Conservation (phyloP, 2,888 invertebrate genomes). For the Aleiodes testaceus region DNA sequence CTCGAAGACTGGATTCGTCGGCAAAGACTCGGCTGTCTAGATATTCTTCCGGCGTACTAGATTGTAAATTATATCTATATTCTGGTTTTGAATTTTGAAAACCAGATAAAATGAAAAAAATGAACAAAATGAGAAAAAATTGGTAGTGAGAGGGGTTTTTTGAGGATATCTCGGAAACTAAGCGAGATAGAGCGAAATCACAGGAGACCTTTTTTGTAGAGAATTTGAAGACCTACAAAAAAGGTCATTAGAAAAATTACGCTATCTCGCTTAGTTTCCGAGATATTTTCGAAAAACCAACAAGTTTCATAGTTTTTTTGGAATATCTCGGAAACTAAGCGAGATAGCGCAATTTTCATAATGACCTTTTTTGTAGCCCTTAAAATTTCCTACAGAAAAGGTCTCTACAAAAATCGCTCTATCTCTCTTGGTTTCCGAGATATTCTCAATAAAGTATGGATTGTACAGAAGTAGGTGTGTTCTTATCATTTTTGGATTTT, state of each 20-base stretch:
- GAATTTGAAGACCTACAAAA: background rate
- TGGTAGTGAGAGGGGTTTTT: background rate
- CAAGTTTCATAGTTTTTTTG: too few species aligned
- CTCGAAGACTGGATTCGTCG: slow-evolving; percentile 89
- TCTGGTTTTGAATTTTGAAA: slow-evolving; percentile 35
- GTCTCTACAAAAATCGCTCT: background rate
- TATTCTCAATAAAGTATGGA: slow-evolving; percentile 40
- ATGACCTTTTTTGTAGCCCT: background rate
- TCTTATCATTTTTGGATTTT: slow-evolving; percentile 52
- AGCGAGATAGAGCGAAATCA: background rate
- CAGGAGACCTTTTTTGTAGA: background rate
- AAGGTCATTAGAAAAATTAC: background rate
- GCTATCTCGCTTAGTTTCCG: too few species aligned
- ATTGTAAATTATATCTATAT: slow-evolving; percentile 68
- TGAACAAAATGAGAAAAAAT: slow-evolving; percentile 30
- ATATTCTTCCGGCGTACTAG: slow-evolving; percentile 74
- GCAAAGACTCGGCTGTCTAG: slow-evolving; percentile 92
- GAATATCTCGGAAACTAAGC: background rate
- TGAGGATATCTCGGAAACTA: background rate
- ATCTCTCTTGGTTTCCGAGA: too few species aligned
- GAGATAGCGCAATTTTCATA: background rate
- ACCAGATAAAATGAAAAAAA: background rate
- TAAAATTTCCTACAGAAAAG: background rate
- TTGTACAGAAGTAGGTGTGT: slow-evolving; percentile 56
- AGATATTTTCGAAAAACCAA: too few species aligned